Conservation (phyloP, 2,113 vertebrate genomes). For the Cochlearius cochlearius region DNA sequence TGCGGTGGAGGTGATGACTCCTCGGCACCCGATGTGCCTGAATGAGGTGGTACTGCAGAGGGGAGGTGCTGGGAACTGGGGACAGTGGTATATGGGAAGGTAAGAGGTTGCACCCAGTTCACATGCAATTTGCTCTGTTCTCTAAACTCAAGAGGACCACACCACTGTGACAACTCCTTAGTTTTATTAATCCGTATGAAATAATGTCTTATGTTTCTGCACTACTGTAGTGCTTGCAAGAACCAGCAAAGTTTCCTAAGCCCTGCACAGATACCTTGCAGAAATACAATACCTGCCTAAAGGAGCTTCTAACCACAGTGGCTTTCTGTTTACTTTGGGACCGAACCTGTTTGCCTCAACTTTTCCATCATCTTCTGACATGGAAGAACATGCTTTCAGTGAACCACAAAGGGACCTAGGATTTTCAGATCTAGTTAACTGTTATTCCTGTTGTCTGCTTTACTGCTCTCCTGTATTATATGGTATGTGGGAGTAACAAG, state of each 20-base stretch:
- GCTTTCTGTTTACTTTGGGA: background rate
- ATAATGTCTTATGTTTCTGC: background rate
- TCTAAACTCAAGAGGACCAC: background rate
- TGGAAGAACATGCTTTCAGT: background rate
- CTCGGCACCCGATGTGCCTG: background rate
- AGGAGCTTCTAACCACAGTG: background rate
- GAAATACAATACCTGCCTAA: background rate
- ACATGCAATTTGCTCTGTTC: background rate
- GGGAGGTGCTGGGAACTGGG: background rate
- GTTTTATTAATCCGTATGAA: background rate
- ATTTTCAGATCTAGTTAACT: background rate
- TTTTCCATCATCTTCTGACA: background rate
- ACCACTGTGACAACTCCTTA: background rate
- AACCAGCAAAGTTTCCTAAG: background rate
- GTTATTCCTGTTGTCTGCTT: background rate
- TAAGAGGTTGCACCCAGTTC: background rate
- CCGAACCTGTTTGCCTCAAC: background rate
- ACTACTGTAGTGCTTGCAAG: background rate
- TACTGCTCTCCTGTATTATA: background rate
- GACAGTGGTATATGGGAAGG: background rate
- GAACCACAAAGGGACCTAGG: background rate
- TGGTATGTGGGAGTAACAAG: background rate
- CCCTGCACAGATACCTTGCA: background rate
- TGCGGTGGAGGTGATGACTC: background rate
- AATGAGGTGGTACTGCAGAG: background rate